Base-by-base conservation (phyloP, 2,888 invertebrate genomes). In the Mesorhabditis spiculigera region DNA sequence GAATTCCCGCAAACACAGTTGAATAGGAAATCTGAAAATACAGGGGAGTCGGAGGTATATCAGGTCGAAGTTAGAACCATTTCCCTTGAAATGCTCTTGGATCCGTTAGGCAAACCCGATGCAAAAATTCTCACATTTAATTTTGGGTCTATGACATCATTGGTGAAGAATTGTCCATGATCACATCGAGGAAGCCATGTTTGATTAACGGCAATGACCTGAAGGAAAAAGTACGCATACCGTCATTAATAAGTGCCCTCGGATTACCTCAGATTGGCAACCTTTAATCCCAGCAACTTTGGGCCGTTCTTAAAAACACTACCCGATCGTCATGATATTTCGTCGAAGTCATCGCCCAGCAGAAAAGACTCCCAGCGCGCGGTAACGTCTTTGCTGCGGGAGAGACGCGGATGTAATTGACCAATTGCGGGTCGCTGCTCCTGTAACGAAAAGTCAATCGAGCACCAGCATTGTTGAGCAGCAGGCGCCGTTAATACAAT, bases 121-220 rank as follows among this genome's bases (percentile, higher is more conserved):
- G n/a, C n/a, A n/a, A n/a, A n/a, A n/a, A n/a, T n/a, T n/a, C n/a
- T n/a, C n/a, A n/a, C 58, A 13, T 50, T 50, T n/a, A 50, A 50
- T n/a, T 50, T n/a, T 10, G 58, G n/a, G 3, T 50, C 58, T 2
- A 50, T 13, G 58, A n/a, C 10, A 10, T 44, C 65, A 41, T 63
- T 70, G 3, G 75, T 77, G 68, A 77, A 77, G 8, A 77, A 62
- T 58, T 76, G 72, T 4, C 75, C 77, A 63, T 77, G 77, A 45
- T 74, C 74, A 58, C 74, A 74, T 13, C 75, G 69, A 4, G 42
- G 63, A 44, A 77, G 50, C 77, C 77, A 77, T 8, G 77, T 77
- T 64, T 72, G 73, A 63, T 73, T 77, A 4, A 77, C 66, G 3
- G 77, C 76, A 5, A 65, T 16, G 5, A 68, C 74, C 75, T 73